A percentile compares a stretch with the other conserved stretches of the same genome.
Conservation (phyloP, 30 jellyfish, hydroid and myxozoan species). For the Aurelia sp. region DNA sequence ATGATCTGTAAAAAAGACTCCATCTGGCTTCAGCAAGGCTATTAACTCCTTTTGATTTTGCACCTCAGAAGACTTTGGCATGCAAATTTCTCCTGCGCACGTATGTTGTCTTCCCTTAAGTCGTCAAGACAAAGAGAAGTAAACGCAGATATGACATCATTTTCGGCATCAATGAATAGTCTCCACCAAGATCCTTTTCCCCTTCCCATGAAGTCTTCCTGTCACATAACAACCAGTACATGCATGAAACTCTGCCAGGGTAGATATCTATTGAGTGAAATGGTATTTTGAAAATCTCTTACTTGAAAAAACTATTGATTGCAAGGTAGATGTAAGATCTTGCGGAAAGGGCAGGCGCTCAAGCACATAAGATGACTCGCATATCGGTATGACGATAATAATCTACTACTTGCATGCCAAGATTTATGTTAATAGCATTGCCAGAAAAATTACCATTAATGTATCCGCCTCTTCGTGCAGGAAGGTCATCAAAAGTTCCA, state of each 20-base stretch:
- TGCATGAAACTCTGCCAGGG: constrained; percentile 4
- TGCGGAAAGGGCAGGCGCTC: no score
- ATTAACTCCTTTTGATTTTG: no score
- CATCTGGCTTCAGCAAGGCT: no score
- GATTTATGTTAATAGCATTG: not conserved
- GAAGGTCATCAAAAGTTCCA: no score
- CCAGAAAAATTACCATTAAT: not conserved
- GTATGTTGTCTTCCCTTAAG: no score
- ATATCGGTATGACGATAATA: not conserved
- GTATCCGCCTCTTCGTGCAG: constrained; percentile 3
- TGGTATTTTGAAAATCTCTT: not conserved
- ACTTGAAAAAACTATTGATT: not conserved
- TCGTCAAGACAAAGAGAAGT: not conserved
- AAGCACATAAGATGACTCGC: not conserved
- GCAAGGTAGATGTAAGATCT: not conserved
- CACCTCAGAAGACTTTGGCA: no score
- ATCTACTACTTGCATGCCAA: no score
- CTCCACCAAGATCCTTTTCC: constrained; percentile 7
- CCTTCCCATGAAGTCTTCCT: constrained; percentile 6
- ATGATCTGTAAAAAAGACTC: no score
- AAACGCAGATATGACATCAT: not conserved
- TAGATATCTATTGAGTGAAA: constrained; percentile 3
- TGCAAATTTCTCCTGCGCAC: no score
- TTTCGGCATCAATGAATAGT: not conserved
- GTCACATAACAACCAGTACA: constrained; percentile 12